These are phyloP conservation scores for Ancistrus triradiatus DNA, from an alignment of 2,113 vertebrate genomes.

Conservation along the genomic window DNA sequence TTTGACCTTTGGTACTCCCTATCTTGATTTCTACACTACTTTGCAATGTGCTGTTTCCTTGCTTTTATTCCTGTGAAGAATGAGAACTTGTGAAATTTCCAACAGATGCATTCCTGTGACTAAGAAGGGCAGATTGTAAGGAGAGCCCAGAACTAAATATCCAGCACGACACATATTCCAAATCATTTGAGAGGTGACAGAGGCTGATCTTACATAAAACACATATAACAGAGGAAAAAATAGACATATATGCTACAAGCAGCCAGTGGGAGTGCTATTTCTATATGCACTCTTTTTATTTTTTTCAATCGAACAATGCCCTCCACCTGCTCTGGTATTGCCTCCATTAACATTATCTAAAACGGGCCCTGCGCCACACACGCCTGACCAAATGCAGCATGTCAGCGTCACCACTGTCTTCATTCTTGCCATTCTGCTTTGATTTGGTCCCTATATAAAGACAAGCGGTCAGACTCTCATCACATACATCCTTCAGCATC, in stretches of 20 bases:
- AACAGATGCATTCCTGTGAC: slow-evolving; percentile 21
- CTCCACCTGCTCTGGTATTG: slow-evolving; percentile 10
- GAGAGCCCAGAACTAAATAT: slow-evolving; percentile 17
- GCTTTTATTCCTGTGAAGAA: slow-evolving; percentile 50
- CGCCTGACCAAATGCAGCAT: slow-evolving; percentile 34
- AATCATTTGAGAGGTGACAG: slow-evolving; percentile 9
- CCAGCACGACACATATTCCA: not conserved
- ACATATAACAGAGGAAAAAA: not conserved
- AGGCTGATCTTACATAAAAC: not conserved
- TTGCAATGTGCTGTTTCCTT: slow-evolving; percentile 45
- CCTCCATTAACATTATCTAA: slow-evolving; percentile 4
- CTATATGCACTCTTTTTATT: slow-evolving; percentile 1
- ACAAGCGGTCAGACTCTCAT: not conserved
- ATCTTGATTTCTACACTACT: no score
- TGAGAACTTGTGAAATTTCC: slow-evolving; percentile 51
- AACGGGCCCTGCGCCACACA: slow-evolving; percentile 19
- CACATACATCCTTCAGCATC: slow-evolving; percentile 15
- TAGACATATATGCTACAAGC: not conserved
- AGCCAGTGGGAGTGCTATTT: not conserved
- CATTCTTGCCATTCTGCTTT: slow-evolving; percentile 9
- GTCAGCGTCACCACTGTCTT: slow-evolving; percentile 32
- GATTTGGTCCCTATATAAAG: slow-evolving; percentile 12
- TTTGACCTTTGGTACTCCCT: no score
- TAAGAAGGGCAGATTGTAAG: slow-evolving; percentile 42
- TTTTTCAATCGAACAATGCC: not conserved